These are phyloP conservation scores for Atherinosoma microstoma DNA, from an alignment of 2,797 vertebrate species.

Conservation along the genomic window DNA sequence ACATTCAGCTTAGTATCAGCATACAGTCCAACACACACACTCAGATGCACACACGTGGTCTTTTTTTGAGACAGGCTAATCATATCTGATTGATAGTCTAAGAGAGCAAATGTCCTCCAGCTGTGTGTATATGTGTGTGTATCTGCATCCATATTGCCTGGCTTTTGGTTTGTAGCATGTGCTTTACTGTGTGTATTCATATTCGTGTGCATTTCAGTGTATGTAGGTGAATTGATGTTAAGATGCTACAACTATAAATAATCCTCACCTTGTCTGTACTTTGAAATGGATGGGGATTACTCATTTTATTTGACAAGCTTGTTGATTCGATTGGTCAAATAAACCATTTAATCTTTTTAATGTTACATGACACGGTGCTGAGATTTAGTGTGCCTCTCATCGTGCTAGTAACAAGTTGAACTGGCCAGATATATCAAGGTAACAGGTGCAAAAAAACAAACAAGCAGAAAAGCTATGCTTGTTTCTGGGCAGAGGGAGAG, in stretches of 20 bases:
- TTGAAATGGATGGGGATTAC: slow-evolving; percentile 18
- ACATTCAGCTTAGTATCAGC: slow-evolving; percentile 61
- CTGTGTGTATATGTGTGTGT: slow-evolving; percentile 15
- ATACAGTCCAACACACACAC: slow-evolving; percentile 18
- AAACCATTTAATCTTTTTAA: not conserved
- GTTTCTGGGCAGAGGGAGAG: slow-evolving; percentile 24
- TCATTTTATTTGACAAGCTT: slow-evolving; percentile 9
- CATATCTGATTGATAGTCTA: slow-evolving; percentile 65
- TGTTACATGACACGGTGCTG: not conserved
- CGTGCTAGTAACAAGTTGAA: not conserved
- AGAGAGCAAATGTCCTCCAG: slow-evolving; percentile 50
- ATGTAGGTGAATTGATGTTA: slow-evolving; percentile 20
- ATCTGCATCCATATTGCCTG: slow-evolving; percentile 14
- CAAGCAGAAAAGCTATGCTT: slow-evolving; percentile 13
- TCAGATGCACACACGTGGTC: slow-evolving; percentile 23
- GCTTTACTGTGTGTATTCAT: slow-evolving; percentile 18
- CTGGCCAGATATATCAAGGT: not conserved
- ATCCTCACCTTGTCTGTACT: slow-evolving; percentile 21
- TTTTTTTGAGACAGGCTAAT: slow-evolving; percentile 47
- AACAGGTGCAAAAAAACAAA: slow-evolving; percentile 1
- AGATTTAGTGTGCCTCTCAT: not conserved
- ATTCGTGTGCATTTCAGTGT: slow-evolving; percentile 13
- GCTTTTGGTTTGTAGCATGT: slow-evolving; percentile 17
- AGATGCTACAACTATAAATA: slow-evolving; percentile 47
- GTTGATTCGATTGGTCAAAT: slow-evolving; percentile 9